These are phyloP conservation scores for Neogobius melanostomus DNA, from an alignment of 2,113 vertebrate genomes.

Conservation along the genomic window DNA sequence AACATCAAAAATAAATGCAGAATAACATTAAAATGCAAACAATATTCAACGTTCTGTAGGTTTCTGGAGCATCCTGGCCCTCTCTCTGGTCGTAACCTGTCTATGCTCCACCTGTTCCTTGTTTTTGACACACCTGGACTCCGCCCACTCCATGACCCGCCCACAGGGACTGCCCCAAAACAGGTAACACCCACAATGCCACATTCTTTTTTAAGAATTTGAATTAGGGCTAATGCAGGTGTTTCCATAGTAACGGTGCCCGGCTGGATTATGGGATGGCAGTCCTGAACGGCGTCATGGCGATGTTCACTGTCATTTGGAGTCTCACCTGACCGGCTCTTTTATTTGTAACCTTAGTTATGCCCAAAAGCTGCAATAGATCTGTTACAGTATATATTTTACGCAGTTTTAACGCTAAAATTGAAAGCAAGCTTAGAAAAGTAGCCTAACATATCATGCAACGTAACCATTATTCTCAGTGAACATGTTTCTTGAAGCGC, in stretches of 20 bases:
- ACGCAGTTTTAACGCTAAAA: too few relatives aligned
- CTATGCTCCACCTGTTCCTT: conserved; percentile 85
- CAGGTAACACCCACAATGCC: conserved; percentile 70
- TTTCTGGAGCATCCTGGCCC: conserved; percentile 82
- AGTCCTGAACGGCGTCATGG: conserved; percentile 82
- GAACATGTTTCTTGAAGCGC: too few relatives aligned
- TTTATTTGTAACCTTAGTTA: background rate
- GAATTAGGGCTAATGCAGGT: background rate
- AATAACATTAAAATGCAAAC: background rate
- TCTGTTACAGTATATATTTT: too few relatives aligned
- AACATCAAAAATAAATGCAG: too few relatives aligned
- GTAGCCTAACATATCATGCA: too few relatives aligned
- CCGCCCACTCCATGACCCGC: conserved; percentile 79
- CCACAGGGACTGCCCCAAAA: conserved; percentile 71
- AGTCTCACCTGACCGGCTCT: conserved; percentile 65
- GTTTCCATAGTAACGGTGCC: conserved; percentile 66
- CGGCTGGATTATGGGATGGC: conserved; percentile 78
- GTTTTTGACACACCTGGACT: conserved; percentile 86
- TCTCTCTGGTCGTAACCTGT: conserved; percentile 77
- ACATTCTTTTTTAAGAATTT: background rate
- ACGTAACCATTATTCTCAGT: too few relatives aligned
- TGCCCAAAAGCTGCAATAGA: too few relatives aligned
- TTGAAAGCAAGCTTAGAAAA: too few relatives aligned
- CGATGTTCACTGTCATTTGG: conserved; percentile 78
- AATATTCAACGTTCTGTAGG: conserved; percentile 60